Conservation (phyloP, 2,113 vertebrate species). For the Mohoua ochrocephala region DNA sequence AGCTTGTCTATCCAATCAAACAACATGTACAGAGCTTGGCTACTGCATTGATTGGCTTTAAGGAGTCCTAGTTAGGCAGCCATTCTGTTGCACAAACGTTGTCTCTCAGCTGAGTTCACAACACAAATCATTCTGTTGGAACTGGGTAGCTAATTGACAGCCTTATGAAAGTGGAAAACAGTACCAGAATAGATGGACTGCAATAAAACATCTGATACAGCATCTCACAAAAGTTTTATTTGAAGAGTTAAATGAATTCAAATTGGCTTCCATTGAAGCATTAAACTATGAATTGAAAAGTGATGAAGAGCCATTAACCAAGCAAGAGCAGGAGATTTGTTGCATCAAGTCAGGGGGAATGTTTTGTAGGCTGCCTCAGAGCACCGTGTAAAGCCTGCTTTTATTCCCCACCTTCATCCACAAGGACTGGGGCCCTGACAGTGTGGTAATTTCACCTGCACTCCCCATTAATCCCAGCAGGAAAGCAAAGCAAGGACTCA, state of each 20-base stretch:
- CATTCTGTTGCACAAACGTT: conserved; percentile 22
- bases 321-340: conserved; percentile 3
- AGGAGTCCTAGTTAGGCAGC: not conserved
- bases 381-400: not conserved
- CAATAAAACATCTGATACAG: conserved; percentile 52
- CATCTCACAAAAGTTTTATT: conserved; percentile 51
- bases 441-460: not conserved
- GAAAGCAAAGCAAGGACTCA: not conserved
- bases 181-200: conserved; percentile 36
- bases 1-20: not conserved
- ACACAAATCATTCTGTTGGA: conserved; percentile 43
- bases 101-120: conserved; percentile 19
- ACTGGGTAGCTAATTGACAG: conserved; percentile 36
- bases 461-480: not conserved
- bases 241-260: conserved; percentile 55
- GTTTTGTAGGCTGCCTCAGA: not conserved
- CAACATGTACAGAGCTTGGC: not conserved
- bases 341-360: not conserved
- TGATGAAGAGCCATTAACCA: conserved; percentile 48
- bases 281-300: conserved; percentile 54
- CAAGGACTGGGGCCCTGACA: not conserved
- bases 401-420: not conserved
- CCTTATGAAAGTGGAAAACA: conserved; percentile 5
- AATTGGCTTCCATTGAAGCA: conserved; percentile 49
- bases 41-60: not conserved